phyloP scores from a whole-genome alignment of 1,140 invertebrate species.

The Formica selysi region DNA sequence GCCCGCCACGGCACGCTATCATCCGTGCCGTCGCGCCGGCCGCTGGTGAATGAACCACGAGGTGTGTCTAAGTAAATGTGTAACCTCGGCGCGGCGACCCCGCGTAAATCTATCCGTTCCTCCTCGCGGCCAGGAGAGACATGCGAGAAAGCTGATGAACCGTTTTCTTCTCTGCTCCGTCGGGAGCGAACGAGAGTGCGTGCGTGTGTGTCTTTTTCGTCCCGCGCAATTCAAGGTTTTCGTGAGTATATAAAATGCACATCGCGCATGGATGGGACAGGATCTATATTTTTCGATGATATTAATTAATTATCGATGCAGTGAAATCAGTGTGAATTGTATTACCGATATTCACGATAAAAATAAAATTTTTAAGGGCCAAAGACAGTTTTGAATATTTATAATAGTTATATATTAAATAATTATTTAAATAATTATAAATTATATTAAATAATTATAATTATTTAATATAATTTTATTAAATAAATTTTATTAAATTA shows the following conservation, averaged over 20 bases:
- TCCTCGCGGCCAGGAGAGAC: constrained; percentile 37
- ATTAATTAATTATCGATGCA: constrained; percentile 8
- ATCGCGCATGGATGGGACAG: constrained; percentile 13
- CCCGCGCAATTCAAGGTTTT: constrained; percentile 36
- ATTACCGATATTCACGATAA: no score
- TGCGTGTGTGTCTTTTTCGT: not conserved
- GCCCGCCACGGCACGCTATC: constrained; percentile 73
- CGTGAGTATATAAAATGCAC: not conserved
- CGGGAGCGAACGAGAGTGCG: not conserved
- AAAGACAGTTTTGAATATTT: no score
- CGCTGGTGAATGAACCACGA: constrained; percentile 68
- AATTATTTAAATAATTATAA: no score
- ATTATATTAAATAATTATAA: no score
- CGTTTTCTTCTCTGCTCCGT: not conserved
- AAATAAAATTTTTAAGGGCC: no score
- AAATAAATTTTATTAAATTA: no score
- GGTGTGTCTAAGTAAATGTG: constrained; percentile 52
- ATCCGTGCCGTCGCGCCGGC: constrained; percentile 58
- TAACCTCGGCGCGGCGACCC: constrained; percentile 57
- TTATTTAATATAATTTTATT: no score
- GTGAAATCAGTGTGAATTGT: no score
- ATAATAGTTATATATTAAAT: no score
- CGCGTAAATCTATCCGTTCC: constrained; percentile 68
- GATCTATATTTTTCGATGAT: constrained; percentile 15
- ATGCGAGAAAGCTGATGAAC: constrained; percentile 55